A percentile compares a stretch with the other conserved stretches of the same genome.
Conservation (phyloP, 2,888 invertebrate species). For the Lissonota sp. region DNA sequence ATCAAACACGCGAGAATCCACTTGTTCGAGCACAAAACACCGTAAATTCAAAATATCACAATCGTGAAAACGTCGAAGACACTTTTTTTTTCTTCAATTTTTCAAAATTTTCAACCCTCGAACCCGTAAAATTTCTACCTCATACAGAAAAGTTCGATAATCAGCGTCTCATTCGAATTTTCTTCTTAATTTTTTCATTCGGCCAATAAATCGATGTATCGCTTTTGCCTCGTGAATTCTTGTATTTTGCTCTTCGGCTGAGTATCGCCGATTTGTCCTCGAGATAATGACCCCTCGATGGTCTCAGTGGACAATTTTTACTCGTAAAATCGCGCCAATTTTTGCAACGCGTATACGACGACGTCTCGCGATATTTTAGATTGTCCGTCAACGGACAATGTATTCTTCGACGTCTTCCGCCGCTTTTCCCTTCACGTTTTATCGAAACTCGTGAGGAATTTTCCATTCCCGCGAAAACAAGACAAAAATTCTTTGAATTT, state of each 20-base stretch:
- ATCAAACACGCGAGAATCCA: no score
- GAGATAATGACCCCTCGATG: slow-evolving; percentile 51
- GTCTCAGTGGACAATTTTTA: slow-evolving; percentile 40
- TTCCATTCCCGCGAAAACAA: slow-evolving; percentile 56
- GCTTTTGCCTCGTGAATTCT: slow-evolving; percentile 16
- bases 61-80: neutral
- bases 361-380: slow-evolving; percentile 60
- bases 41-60: no score
- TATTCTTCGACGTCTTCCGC: slow-evolving; percentile 26
- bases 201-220: neutral
- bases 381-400: neutral
- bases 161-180: neutral
- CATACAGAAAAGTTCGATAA: no score
- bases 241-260: slow-evolving; percentile 58
- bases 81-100: neutral
- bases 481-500: slow-evolving; percentile 5
- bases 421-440: slow-evolving; percentile 48
- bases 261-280: slow-evolving; percentile 61
- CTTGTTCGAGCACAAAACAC: no score
- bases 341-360: slow-evolving; percentile 43
- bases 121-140: no score
- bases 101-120: no score
- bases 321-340: slow-evolving; percentile 19
- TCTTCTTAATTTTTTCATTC: neutral
- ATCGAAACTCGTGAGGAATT: slow-evolving; percentile 51